These are phyloP conservation scores for Bergia puertoricense DNA, from an alignment of 92 coral and sea anemone genomes.

Conservation along the genomic window DNA sequence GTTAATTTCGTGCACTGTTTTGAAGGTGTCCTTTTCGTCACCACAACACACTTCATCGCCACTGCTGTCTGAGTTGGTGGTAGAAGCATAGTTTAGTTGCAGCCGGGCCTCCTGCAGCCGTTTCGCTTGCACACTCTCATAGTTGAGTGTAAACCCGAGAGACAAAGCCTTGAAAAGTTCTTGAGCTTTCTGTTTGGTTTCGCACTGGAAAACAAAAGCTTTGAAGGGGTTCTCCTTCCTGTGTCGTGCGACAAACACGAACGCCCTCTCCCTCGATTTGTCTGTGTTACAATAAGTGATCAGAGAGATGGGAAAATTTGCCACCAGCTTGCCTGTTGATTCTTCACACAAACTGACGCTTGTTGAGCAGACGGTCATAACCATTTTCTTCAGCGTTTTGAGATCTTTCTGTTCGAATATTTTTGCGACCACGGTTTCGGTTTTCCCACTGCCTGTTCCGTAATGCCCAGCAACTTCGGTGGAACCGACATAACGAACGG, in stretches of 20 bases:
- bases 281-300: constrained; percentile 90
- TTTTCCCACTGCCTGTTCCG: constrained; percentile 92
- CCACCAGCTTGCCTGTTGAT: constrained; percentile 60
- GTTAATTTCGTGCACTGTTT: background rate
- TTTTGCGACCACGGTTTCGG: constrained; percentile 78
- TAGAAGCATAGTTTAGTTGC: background rate
- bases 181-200: constrained; percentile 75
- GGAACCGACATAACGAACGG: constrained; percentile 83
- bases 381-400: constrained; percentile 68
- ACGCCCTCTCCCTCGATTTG: constrained; percentile 74
- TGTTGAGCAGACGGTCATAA: constrained; percentile 75
- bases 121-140: constrained; percentile 80
- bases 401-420: constrained; percentile 71
- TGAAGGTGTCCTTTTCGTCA: background rate
- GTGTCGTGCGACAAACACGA: constrained; percentile 89
- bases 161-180: constrained; percentile 86
- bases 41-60: background rate
- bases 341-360: constrained; percentile 76
- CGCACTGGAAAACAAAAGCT: constrained; percentile 91
- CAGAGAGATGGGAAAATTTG: constrained; percentile 78
- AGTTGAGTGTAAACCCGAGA: constrained; percentile 81
- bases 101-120: constrained; percentile 65
- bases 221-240: constrained; percentile 67
- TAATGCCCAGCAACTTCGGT: constrained; percentile 67
- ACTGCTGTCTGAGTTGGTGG: background rate